Conservation (phyloP, 2,888 invertebrate species). For the Acleris emargana region DNA sequence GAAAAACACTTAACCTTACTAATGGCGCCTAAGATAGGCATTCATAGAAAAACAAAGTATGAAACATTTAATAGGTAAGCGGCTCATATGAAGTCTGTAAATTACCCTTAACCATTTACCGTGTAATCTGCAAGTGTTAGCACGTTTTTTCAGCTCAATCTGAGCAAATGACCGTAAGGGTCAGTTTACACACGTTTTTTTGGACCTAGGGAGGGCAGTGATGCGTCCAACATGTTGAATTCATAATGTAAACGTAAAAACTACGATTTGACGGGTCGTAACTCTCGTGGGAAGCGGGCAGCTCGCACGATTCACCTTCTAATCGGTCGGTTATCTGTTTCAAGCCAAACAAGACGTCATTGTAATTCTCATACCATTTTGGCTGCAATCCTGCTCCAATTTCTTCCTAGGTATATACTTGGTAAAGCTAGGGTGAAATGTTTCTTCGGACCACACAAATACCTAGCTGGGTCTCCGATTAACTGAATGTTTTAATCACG, state of each 20-base stretch:
- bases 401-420: background rate
- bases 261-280: constrained; percentile 71
- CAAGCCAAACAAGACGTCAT: constrained; percentile 27
- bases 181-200: constrained; percentile 42
- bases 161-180: constrained; percentile 31
- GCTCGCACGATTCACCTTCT: constrained; percentile 57
- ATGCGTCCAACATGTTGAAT: constrained; percentile 74
- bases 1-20: background rate
- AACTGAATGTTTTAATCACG: constrained; percentile 5
- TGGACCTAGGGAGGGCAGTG: constrained; percentile 64
- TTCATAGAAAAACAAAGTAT: constrained; percentile 3
- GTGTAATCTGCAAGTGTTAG: constrained; percentile 27
- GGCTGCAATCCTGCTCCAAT: background rate
- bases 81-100: constrained; percentile 21
- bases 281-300: constrained; percentile 69
- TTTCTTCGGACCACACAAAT: no score
- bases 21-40: background rate
- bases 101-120: constrained; percentile 20
- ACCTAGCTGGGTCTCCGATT: background rate
- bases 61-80: constrained; percentile 10
- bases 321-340: constrained; percentile 30
- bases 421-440: no score
- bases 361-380: constrained; percentile 2
- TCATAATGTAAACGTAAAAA: constrained; percentile 65
- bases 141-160: constrained; percentile 30